A percentile compares a stretch with the other conserved stretches of the same genome.
These are phyloP conservation scores for Sebastiscus tertius DNA, from an alignment of 2,797 vertebrate genomes.

Conservation along the genomic window DNA sequence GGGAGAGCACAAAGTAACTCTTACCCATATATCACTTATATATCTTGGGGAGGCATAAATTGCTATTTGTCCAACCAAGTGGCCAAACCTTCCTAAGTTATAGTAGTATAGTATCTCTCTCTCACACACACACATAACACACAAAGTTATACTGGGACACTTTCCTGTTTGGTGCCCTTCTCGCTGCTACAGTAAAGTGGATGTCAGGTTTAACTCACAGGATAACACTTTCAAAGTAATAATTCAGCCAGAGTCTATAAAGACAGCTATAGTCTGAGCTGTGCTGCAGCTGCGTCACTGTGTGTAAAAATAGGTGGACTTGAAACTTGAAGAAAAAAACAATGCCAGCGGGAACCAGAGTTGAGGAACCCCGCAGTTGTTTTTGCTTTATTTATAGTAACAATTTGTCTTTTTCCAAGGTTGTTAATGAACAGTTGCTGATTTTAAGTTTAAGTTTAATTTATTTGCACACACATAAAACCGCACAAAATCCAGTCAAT, in stretches of 20 bases:
- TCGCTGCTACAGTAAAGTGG: not conserved
- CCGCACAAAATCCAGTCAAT: no score
- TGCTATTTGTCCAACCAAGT: conserved; percentile 51
- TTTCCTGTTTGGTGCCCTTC: not conserved
- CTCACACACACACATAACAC: not conserved
- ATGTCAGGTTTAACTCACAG: conserved; percentile 24
- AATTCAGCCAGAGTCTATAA: not conserved
- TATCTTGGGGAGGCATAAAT: conserved; percentile 47
- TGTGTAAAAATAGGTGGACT: conserved; percentile 24
- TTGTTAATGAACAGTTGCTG: not conserved
- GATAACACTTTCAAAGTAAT: conserved; percentile 6
- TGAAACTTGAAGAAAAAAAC: not conserved
- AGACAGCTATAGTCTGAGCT: not conserved
- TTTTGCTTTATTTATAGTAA: not conserved
- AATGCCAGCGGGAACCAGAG: not conserved
- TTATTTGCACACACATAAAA: no score
- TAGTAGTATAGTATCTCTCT: conserved; percentile 3
- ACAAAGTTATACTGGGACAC: not conserved
- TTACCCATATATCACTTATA: conserved; percentile 60
- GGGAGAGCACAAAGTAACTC: conserved; percentile 49
- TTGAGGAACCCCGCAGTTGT: not conserved
- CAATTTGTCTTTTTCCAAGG: not conserved
- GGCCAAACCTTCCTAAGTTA: conserved; percentile 44
- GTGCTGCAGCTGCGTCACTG: not conserved
- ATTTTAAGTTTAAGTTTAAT: no score